Evolutionary conservation across 1,140 invertebrate genomes (phyloP).

Genomic region (Bombyx mori): ASM3026992v2 NC_085118.1:11865001-11865500

Average conservation of each 20-base stretch:
- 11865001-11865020: constrained; percentile 75
- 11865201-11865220: too few relatives aligned
- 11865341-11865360: too few relatives aligned
- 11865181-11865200: too few relatives aligned
- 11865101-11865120: too few relatives aligned
- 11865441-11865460: constrained; percentile 83
- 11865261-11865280: background rate
- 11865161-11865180: too few relatives aligned
- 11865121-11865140: too few relatives aligned
- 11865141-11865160: too few relatives aligned
- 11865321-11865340: too few relatives aligned
- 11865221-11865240: too few relatives aligned
- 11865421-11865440: constrained; percentile 82
- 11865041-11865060: constrained; percentile 84
- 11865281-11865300: background rate
- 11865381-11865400: background rate
- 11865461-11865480: constrained; percentile 84
- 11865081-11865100: constrained; percentile 75
- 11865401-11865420: constrained; percentile 1
- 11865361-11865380: background rate
- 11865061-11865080: constrained; percentile 85
- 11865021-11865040: constrained; percentile 85
- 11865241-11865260: too few relatives aligned
- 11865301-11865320: too few relatives aligned
- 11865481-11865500: constrained; percentile 85